Base-by-base conservation (phyloP, 2,888 invertebrate genomes). In the Alviniconcha strummeri region DNA sequence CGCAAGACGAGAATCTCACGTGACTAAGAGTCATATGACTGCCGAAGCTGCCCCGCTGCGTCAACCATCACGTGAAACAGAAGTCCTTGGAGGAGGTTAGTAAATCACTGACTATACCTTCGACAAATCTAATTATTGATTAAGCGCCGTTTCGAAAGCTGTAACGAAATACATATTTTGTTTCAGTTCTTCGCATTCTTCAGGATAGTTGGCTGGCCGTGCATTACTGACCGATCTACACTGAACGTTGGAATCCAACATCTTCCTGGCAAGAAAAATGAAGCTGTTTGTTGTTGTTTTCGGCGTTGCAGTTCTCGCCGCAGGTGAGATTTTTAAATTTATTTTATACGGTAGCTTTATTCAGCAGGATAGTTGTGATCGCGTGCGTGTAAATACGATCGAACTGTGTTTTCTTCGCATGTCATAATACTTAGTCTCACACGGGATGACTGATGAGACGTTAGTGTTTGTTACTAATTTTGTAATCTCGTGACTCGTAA, bases 21-120 rank as follows among this genome's bases (percentile, higher is more conserved):
- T 78, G 78, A 78, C 64, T 19, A 11, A 56, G 4, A 57, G 78
- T 78, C 78, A 78, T 78, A 64, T 64, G 78, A 78, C 78, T 8
- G 60, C 60, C 52, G 36, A 52, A 60, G 15, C 74, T 74, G 54
- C 54, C n/a, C 64, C 64, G 64, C 78, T 78, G 78, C 36, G 78
- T 64, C 78, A 64, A 78, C 78, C 78, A 78, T 78, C 78, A 78
- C 78, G 78, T 78, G 78, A 78, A 75, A 36, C 13, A n/a, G 60
- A 78, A 78, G 64, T 13, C 5, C 15, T 64, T 19, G 15, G n/a
- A 19, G 57, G 69, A n/a, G 78, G 78, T 78, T 8, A 8, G 75
- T 55, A 13, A 60, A 8, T 36, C 36, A 36, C 36, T 36, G 36
- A 36, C 36, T 36, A 36, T 36, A 1, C 36, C 36, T 36, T 36